A percentile compares a stretch with the other conserved stretches of the same genome.
phyloP scores from a whole-genome alignment of 1,140 invertebrate species.

The Pseudomyrmex sp. region DNA sequence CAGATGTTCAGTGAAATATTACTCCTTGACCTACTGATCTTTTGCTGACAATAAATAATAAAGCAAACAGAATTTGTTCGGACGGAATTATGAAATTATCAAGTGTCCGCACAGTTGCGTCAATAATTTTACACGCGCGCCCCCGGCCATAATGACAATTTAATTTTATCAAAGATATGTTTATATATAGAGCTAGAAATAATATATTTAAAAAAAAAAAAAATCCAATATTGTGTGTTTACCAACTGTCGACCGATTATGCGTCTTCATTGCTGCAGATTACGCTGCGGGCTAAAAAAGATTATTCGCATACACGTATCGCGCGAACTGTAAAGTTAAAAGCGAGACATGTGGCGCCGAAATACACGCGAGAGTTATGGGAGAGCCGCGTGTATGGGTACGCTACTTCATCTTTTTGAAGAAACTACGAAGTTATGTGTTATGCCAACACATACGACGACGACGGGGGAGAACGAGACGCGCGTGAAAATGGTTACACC shows the following conservation, averaged over 20 bases:
- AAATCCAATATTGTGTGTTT: not conserved
- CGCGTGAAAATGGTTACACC: constrained; percentile 55
- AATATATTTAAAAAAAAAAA: not conserved
- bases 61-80: constrained; percentile 14
- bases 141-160: constrained; percentile 7
- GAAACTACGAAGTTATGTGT: constrained; percentile 53
- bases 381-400: constrained; percentile 31
- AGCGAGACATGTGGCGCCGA: constrained; percentile 43
- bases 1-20: constrained; percentile 31
- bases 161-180: not conserved
- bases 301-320: constrained; percentile 14
- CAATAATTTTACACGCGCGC: constrained; percentile 16
- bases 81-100: not conserved
- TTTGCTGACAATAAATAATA: constrained; percentile 36
- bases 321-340: constrained; percentile 35
- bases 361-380: constrained; percentile 23
- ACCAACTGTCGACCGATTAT: not conserved
- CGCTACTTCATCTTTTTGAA: constrained; percentile 58
- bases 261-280: constrained; percentile 8
- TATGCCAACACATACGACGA: constrained; percentile 30
- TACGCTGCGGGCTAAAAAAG: constrained; percentile 13
- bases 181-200: not conserved
- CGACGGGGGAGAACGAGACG: constrained; percentile 29
- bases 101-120: not conserved
- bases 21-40: constrained; percentile 8